phyloP scores from a whole-genome alignment of 2,888 invertebrate species.

The Drepanosiphum platanoidis region DNA sequence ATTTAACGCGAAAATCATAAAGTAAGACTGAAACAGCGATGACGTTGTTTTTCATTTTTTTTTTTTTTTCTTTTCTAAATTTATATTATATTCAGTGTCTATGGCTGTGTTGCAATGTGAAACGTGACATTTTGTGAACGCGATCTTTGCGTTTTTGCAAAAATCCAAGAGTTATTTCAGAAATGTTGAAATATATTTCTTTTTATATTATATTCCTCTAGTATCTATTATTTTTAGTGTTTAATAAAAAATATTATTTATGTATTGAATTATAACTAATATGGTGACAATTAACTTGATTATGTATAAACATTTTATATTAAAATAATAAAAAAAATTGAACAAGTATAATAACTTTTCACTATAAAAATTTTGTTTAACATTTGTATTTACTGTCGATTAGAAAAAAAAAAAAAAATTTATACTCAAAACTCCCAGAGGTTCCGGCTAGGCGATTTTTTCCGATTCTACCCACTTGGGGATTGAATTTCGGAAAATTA shows the following conservation, averaged over 20 bases:
- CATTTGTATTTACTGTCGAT: too few relatives aligned
- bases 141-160: neutral
- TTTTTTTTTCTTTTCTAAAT: neutral
- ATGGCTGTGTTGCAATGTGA: slow-evolving; percentile 26
- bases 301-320: slow-evolving; percentile 10
- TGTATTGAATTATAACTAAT: neutral
- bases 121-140: neutral
- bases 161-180: neutral
- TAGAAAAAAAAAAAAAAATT: too few relatives aligned
- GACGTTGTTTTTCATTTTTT: slow-evolving; percentile 4
- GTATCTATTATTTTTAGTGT: neutral
- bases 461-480: too few relatives aligned
- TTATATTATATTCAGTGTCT: neutral
- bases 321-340: too few relatives aligned
- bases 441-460: too few relatives aligned
- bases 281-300: neutral
- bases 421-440: too few relatives aligned
- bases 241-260: neutral
- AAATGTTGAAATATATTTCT: neutral
- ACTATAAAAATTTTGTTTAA: slow-evolving; percentile 18
- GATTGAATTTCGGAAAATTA: too few relatives aligned
- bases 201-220: slow-evolving; percentile 31
- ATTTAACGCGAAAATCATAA: slow-evolving; percentile 19
- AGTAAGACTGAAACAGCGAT: slow-evolving; percentile 39
- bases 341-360: neutral